Percentiles rank a stretch among this genome's conserved stretches.
Conservation (phyloP, 92 coral and sea anemone genomes). For the Plumapathes pennacea region DNA sequence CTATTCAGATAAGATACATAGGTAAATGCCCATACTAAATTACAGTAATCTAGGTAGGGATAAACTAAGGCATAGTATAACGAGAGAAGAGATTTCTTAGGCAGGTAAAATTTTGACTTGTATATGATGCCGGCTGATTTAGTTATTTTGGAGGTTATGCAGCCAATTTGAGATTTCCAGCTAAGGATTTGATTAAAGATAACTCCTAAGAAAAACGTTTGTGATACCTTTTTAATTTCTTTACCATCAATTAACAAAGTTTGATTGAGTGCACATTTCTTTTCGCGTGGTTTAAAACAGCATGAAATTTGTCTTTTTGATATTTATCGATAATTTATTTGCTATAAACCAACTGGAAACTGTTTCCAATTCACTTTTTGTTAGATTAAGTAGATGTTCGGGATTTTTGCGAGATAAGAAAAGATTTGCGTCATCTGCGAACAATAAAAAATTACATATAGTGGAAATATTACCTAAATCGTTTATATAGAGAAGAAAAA, state of each 20-base stretch:
- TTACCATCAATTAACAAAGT: slow-evolving; percentile 12
- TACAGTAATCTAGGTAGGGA: slow-evolving; percentile 14
- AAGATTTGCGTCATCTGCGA: slow-evolving; percentile 1
- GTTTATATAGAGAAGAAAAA: slow-evolving; percentile 12
- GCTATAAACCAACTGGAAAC: slow-evolving; percentile 23
- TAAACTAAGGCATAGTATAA: slow-evolving; percentile 5
- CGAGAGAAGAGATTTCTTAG: not conserved
- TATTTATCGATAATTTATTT: slow-evolving; percentile 24
- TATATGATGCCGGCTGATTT: slow-evolving; percentile 9
- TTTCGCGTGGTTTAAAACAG: slow-evolving; percentile 29
- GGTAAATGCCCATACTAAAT: slow-evolving; percentile 15
- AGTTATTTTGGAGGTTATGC: slow-evolving; percentile 9
- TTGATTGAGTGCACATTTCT: not conserved
- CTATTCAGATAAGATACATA: slow-evolving; percentile 10
- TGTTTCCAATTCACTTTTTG: slow-evolving; percentile 13
- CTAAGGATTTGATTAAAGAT: slow-evolving; percentile 10
- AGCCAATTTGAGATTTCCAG: slow-evolving; percentile 23
- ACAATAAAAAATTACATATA: not conserved
- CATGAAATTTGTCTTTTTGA: slow-evolving; percentile 11
- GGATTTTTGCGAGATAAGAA: slow-evolving; percentile 9
- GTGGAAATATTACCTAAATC: slow-evolving; percentile 5
- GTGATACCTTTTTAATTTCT: slow-evolving; percentile 10
- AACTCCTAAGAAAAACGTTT: slow-evolving; percentile 31
- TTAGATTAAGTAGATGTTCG: not conserved
- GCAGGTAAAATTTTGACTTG: slow-evolving; percentile 5